Conservation (phyloP, 2,113 vertebrate genomes). For the Elgaria multicarinata region DNA sequence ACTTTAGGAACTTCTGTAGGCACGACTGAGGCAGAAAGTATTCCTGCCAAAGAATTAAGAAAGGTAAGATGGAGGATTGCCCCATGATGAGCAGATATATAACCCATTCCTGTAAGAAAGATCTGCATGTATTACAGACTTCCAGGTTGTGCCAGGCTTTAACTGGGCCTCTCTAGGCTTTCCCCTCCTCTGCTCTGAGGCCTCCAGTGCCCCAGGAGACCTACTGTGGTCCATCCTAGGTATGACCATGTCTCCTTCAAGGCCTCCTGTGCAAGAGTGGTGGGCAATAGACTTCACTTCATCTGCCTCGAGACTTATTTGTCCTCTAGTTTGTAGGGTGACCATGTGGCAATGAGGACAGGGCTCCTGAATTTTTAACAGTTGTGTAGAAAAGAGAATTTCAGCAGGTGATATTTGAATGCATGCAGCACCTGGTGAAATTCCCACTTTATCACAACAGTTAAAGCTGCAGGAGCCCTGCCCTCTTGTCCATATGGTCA, state of each 20-base stretch:
- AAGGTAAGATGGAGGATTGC: not conserved
- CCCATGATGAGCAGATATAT: not conserved
- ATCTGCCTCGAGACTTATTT: not conserved
- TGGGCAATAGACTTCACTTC: not conserved
- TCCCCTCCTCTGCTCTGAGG: not conserved
- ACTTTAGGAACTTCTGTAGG: not conserved
- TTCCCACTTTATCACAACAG: no score
- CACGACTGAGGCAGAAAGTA: not conserved
- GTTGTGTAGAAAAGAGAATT: no score
- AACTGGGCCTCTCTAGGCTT: not conserved
- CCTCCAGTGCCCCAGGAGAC: not conserved
- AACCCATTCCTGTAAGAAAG: not conserved
- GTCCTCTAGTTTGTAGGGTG: no score
- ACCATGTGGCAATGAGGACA: no score
- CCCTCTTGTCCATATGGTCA: no score
- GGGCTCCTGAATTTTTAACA: no score
- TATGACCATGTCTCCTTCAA: not conserved
- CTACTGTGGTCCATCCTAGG: not conserved
- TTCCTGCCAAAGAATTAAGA: not conserved
- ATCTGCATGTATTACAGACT: not conserved
- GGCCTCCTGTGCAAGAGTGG: not conserved
- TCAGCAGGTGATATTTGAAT: no score
- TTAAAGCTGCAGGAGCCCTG: no score
- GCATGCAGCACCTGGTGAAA: no score
- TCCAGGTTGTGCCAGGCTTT: not conserved